Evolutionary conservation across 2,888 invertebrate species (phyloP).

Genomic region (Malthinus flaveolus): DNA sequence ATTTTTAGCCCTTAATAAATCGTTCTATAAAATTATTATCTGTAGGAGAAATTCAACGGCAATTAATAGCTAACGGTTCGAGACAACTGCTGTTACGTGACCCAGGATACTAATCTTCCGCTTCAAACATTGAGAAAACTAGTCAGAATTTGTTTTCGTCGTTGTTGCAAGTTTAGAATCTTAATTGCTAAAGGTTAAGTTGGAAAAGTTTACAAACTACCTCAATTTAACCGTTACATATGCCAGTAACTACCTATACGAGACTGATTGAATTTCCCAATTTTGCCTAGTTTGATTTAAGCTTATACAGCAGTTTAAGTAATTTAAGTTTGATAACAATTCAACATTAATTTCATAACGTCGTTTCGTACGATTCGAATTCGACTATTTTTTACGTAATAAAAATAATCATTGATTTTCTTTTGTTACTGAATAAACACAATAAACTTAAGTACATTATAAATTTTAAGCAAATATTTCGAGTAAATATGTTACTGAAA

Average conservation of each 20-base stretch:
- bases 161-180: slow-evolving; percentile 26
- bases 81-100: slow-evolving; percentile 26
- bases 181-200: slow-evolving; percentile 23
- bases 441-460: too few relatives aligned
- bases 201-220: slow-evolving; percentile 18
- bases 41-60: slow-evolving; percentile 10
- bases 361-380: too few relatives aligned
- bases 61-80: slow-evolving; percentile 24
- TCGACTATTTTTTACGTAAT: too few relatives aligned
- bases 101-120: slow-evolving; percentile 21
- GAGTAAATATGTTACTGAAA: too few relatives aligned
- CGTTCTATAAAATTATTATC: slow-evolving; percentile 4
- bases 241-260: slow-evolving; percentile 11
- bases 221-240: slow-evolving; percentile 16
- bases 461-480: too few relatives aligned
- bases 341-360: too few relatives aligned
- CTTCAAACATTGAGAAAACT: slow-evolving; percentile 11
- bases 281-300: slow-evolving; percentile 9
- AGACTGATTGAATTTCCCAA: slow-evolving; percentile 16
- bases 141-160: slow-evolving; percentile 23
- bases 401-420: too few relatives aligned
- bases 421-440: too few relatives aligned
- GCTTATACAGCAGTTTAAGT: background rate
- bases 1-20: background rate
- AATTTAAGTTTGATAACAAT: too few relatives aligned